Conservation (phyloP, 1,140 invertebrate genomes). For the Drosophila erecta region DNA sequence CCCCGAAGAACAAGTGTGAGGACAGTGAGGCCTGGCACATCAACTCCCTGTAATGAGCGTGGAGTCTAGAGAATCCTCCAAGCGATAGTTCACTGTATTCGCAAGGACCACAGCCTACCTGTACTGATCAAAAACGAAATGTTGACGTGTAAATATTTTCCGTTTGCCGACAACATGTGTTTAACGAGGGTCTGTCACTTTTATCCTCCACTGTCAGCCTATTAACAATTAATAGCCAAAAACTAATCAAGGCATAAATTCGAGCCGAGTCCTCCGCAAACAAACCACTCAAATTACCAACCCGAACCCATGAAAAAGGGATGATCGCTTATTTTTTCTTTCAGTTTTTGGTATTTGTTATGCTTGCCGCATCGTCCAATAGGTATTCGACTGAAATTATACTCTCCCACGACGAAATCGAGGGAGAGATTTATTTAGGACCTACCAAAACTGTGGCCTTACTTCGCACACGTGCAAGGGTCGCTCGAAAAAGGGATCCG, state of each 20-base stretch:
- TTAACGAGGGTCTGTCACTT: slow-evolving; percentile 74
- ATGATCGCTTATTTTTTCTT: slow-evolving; percentile 8
- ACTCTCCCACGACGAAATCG: slow-evolving; percentile 64
- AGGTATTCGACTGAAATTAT: slow-evolving; percentile 59
- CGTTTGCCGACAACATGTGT: slow-evolving; percentile 69
- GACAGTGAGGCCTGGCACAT: slow-evolving; percentile 18
- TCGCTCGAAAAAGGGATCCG: slow-evolving; percentile 15
- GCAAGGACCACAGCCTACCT: slow-evolving; percentile 22
- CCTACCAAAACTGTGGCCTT: slow-evolving; percentile 25
- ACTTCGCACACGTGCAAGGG: slow-evolving; percentile 64
- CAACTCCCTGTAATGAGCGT: background rate
- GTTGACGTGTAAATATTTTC: slow-evolving; percentile 52
- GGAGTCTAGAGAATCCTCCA: background rate
- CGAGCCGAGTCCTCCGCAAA: slow-evolving; percentile 50
- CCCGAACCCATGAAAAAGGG: slow-evolving; percentile 29
- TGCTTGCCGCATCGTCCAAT: slow-evolving; percentile 54
- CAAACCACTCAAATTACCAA: slow-evolving; percentile 54
- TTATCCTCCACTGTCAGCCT: slow-evolving; percentile 52
- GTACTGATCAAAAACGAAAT: slow-evolving; percentile 39
- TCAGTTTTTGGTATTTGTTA: slow-evolving; percentile 17
- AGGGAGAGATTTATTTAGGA: slow-evolving; percentile 53
- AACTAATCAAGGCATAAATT: slow-evolving; percentile 69
- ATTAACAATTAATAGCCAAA: slow-evolving; percentile 65
- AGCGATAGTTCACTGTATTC: slow-evolving; percentile 13
- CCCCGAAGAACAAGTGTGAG: slow-evolving; percentile 24